Evolutionary conservation across 2,888 invertebrate species (phyloP), one percentile per base, ranked within the genome.

Genomic region (Meliscaeva auricollis): DNA sequence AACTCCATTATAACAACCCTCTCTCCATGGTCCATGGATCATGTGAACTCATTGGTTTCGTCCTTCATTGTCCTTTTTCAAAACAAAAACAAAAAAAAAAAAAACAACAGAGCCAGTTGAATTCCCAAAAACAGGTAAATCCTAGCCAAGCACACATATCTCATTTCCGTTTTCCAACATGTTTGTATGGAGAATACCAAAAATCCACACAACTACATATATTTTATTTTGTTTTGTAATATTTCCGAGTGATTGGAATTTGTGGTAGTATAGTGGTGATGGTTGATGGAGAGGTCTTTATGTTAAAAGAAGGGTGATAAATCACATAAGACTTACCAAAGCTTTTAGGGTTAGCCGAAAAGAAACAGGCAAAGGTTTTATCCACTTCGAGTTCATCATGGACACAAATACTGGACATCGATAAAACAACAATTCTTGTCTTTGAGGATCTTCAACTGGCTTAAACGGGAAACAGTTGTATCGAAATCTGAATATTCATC

Each of bases 281-380:
- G 48, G 48, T 17, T 66, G 78, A 68, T 46, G 62, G 41, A 68
- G 35, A 72, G 9, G 64, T 52, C 56, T 50, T 30, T 46, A 9
- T 64, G 38, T 15, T 44, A 80, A 50, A 69, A 50, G 41, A 69
- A 69, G 56, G 38, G 79, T 74, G 74, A 84, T 84, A 84, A 79
- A 84, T 84, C 79, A 84, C 83, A 64, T 64, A 48, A 79, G 74
- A 56, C 52, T 60, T 64, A 70, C 52, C 83, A 66, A 75, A 74
- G 83, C 74, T 84, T 64, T 69, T 75, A 80, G 32, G 79, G 75
- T 70, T 75, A 66, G 35, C 76, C 41, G 3, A 50, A 72, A 41
- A 32, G 41, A 64, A 74, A 32, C 62, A 66, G 35, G 17, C 20
- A 50, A 26, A 41, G 62, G 60, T 60, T 52, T 68, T 69, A 72